These are phyloP conservation scores for Microplitis manilae DNA, from an alignment of 2,888 invertebrate genomes.

Conservation along the genomic window DNA sequence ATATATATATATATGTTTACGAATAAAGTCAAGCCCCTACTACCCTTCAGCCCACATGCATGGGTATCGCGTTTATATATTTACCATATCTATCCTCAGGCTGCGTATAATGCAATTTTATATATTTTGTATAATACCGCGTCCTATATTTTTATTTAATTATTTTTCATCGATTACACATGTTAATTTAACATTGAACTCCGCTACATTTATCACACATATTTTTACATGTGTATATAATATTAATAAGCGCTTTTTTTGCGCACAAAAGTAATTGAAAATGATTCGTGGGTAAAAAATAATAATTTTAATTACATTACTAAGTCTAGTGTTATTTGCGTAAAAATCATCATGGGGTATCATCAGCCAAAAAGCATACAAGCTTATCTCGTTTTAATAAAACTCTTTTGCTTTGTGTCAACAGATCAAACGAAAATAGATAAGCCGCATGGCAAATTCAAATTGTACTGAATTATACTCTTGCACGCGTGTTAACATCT, in stretches of 20 bases:
- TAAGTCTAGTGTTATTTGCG: neutral
- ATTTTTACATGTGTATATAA: neutral
- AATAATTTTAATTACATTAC: neutral
- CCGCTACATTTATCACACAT: neutral
- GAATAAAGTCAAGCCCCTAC: conserved; percentile 13
- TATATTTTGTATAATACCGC: neutral
- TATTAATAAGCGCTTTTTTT: neutral
- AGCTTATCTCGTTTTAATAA: conserved; percentile 38
- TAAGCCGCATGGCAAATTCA: conserved; percentile 33
- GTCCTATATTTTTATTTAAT: neutral
- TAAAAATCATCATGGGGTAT: neutral
- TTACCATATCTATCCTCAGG: neutral
- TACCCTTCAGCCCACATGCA: neutral
- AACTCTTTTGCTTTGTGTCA: conserved; percentile 33
- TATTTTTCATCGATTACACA: conserved; percentile 1
- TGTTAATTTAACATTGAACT: neutral
- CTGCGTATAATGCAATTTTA: neutral
- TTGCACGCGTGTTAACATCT: conserved; percentile 16
- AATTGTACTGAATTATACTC: conserved; percentile 21
- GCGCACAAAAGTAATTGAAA: neutral
- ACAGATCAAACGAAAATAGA: conserved; percentile 57
- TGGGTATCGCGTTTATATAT: neutral
- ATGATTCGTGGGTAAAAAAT: neutral
- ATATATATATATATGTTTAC: conserved; percentile 1
- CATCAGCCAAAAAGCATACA: neutral